phyloP scores from a whole-genome alignment of 1,140 invertebrate genomes.

The Phocides pigmalion region DNA sequence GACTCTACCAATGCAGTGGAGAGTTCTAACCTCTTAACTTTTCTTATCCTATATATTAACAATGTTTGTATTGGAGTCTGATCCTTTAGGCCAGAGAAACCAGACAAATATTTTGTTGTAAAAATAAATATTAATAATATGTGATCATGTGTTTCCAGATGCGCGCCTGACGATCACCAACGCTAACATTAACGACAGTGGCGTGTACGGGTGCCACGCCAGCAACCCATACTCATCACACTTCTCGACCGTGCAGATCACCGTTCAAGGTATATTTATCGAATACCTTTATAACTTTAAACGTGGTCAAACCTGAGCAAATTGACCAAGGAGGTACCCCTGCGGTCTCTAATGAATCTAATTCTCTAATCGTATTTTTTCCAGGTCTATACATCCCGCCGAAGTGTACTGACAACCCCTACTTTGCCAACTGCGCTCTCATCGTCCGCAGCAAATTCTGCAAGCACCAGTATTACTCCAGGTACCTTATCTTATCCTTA shows the following conservation, averaged over 20 bases:
- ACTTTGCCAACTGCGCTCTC: constrained; percentile 94
- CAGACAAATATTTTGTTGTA: too few species aligned
- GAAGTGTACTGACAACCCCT: constrained; percentile 93
- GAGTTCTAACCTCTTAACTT: too few species aligned
- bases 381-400: constrained; percentile 86
- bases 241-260: constrained; percentile 86
- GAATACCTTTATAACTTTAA: background rate
- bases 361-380: too few species aligned
- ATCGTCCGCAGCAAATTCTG: constrained; percentile 94
- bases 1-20: too few species aligned
- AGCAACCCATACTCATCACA: constrained; percentile 87
- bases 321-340: too few species aligned
- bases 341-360: too few species aligned
- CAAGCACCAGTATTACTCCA: constrained; percentile 93
- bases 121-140: too few species aligned
- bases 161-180: constrained; percentile 87
- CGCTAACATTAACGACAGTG: constrained; percentile 88
- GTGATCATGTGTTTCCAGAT: constrained; percentile 74
- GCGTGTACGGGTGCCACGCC: constrained; percentile 91
- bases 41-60: too few species aligned
- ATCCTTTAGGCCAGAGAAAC: too few species aligned
- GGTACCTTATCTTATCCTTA: constrained; percentile 21
- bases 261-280: constrained; percentile 86
- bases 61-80: too few species aligned
- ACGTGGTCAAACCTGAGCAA: too few species aligned